These are phyloP conservation scores for Capreolus pygargus DNA, from an alignment of 2,113 vertebrate species.

Conservation along the genomic window DNA sequence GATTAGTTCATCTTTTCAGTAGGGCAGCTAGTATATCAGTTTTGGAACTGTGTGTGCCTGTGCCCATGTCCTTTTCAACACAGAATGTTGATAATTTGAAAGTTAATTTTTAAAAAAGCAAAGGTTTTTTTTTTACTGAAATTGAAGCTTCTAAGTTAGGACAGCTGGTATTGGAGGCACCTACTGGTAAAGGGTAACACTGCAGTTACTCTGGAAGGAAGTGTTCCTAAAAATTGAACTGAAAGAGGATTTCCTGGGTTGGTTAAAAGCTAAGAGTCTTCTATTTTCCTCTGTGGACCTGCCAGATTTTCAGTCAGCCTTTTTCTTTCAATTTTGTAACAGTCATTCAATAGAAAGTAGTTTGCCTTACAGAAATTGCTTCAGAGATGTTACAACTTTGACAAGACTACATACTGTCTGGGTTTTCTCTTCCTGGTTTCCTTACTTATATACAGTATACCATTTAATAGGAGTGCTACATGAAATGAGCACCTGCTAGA, in stretches of 20 bases:
- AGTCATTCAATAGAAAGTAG: background rate
- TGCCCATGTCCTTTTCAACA: background rate
- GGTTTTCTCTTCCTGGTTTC: background rate
- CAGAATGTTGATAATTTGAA: background rate
- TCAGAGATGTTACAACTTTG: background rate
- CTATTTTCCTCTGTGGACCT: background rate
- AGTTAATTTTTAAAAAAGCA: background rate
- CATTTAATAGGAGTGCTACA: background rate
- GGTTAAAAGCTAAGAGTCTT: background rate
- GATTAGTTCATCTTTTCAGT: background rate
- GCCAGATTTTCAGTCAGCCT: background rate
- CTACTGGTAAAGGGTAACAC: slow-evolving; percentile 19
- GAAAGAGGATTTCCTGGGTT: background rate
- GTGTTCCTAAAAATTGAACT: background rate
- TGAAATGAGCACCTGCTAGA: background rate
- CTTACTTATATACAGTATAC: background rate
- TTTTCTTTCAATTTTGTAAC: background rate
- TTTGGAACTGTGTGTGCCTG: background rate
- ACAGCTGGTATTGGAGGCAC: slow-evolving; percentile 6
- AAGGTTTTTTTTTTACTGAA: background rate
- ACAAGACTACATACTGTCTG: background rate
- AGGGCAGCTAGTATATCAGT: background rate
- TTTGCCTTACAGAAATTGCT: background rate
- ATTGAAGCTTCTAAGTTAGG: background rate
- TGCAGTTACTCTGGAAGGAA: background rate